These are phyloP conservation scores for Atopsyche davidsoni DNA, from an alignment of 1,140 invertebrate species.

Conservation along the genomic window DNA sequence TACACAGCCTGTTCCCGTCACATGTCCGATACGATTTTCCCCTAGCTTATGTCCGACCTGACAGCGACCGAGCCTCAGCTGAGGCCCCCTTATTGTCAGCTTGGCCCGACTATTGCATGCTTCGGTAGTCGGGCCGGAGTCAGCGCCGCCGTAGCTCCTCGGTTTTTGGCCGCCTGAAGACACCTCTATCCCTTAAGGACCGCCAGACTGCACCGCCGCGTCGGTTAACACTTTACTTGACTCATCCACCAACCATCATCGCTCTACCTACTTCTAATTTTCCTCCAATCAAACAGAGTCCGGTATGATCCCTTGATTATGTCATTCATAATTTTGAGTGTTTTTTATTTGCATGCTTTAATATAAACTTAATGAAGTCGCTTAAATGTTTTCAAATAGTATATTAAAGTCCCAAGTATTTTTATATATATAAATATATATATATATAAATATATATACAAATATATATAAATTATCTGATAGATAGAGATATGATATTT, in stretches of 20 bases:
- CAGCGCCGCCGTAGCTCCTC: neutral
- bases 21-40: constrained; percentile 13
- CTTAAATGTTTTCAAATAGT: neutral
- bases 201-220: neutral
- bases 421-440: neutral
- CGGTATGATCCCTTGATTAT: constrained; percentile 5
- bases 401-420: neutral
- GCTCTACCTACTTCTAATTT: constrained; percentile 3
- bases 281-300: neutral
- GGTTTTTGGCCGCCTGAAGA: constrained; percentile 1
- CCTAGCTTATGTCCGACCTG: constrained; percentile 16
- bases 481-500: neutral
- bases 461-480: neutral
- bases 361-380: neutral
- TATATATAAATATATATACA: neutral
- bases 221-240: neutral
- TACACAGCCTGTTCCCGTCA: constrained; percentile 15
- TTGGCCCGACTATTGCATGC: constrained; percentile 1
- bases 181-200: neutral
- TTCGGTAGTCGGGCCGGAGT: constrained; percentile 1
- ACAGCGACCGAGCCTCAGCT: neutral
- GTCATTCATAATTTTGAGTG: constrained; percentile 5
- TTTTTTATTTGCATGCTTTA: constrained; percentile 1
- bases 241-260: constrained; percentile 3
- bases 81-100: constrained; percentile 1